Evolutionary conservation across 2,797 vertebrate genomes (phyloP), one percentile per base, ranked within the genome.

Genomic region (Scolopax rusticola): DNA sequence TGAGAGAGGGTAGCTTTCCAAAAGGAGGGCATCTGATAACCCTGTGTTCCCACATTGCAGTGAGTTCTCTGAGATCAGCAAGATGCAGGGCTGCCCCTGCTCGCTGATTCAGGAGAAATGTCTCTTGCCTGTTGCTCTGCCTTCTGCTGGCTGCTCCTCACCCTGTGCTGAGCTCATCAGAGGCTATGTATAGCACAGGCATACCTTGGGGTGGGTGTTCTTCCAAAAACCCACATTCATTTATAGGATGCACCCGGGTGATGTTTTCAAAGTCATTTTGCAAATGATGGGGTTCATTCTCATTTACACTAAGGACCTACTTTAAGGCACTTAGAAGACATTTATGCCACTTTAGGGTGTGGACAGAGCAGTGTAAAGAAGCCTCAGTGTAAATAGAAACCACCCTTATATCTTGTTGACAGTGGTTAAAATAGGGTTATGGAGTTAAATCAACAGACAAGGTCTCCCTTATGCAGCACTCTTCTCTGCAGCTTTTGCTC

Each of bases 331-430:
- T 97, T 95, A 95, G 75, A 57, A 92, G 92, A 65, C 78, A 5
- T 97, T 97, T 94, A 93, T 96, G 86, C 93, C 91, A 93, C 94
- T 97, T 97, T 8, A 59, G 91, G 96, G 95, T 95, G 91, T 70
- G 93, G 95, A 13, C 14, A 77, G 94, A 63, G 90, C 68, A 90
- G 86, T 0, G 88, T 36, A 92, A 85, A 87, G 95, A 89, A 95
- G 83, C 80, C 95, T 79, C 80, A 89, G 94, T 71, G 94, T 8
- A 87, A 96, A 83, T 1, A 96, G 95, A 93, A 95, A n/a, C 95
- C 96, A 65, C 91, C 93, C 84, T 83, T 95, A 24, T 93, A 94
- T 97, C 90, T 87, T 97, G 94, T 95, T 91, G 95, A 95, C 93
- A 38, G 91, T 89, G 96, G 95, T 97, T 97, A 95, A 97, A 96